Percentiles rank a stretch among this genome's conserved stretches.
These are phyloP conservation scores for Trissonchulus latispiculum DNA, from an alignment of 2,888 invertebrate genomes.

Conservation along the genomic window DNA sequence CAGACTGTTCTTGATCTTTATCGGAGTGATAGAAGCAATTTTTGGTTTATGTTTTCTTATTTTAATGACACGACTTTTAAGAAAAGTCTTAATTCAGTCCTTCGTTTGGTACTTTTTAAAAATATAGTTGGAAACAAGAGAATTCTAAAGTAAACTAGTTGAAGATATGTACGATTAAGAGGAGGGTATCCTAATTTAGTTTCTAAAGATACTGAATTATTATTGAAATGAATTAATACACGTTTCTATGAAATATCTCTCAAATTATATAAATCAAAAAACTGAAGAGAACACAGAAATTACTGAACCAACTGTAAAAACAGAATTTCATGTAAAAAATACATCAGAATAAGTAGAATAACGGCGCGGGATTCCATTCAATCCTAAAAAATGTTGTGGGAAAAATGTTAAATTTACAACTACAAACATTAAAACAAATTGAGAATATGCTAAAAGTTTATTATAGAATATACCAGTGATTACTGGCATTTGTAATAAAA, in stretches of 20 bases:
- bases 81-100: too few species aligned
- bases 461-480: constrained; percentile 58
- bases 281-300: constrained; percentile 56
- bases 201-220: constrained; percentile 33
- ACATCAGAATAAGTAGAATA: constrained; percentile 63
- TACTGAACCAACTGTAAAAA: constrained; percentile 59
- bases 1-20: too few species aligned
- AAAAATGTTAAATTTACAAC: constrained; percentile 69
- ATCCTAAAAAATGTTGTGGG: constrained; percentile 65
- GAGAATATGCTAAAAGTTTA: constrained; percentile 55
- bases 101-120: too few species aligned
- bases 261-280: constrained; percentile 49
- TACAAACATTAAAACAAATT: constrained; percentile 62
- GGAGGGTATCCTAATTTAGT: constrained; percentile 30
- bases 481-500: constrained; percentile 62
- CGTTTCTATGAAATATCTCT: constrained; percentile 26
- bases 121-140: neutral
- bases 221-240: constrained; percentile 33
- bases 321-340: constrained; percentile 58
- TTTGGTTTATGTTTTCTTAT: too few species aligned
- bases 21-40: too few species aligned
- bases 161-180: neutral
- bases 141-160: too few species aligned
- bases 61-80: too few species aligned
- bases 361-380: constrained; percentile 64